Conservation (phyloP, 2,797 vertebrate genomes). For the Typhlichthys eigenmanni region DNA sequence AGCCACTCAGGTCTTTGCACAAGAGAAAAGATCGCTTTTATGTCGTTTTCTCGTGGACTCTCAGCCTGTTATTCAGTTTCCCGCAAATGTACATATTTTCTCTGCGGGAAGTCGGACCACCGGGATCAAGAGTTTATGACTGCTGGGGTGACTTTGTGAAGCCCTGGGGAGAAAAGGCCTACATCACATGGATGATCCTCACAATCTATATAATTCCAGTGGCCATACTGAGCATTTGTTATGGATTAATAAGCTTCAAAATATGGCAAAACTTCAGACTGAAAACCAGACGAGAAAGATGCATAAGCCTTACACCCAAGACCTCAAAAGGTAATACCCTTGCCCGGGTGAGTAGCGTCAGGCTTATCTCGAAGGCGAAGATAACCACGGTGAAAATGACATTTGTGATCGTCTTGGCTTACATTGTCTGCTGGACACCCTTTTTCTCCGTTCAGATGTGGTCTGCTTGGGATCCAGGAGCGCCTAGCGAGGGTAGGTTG, state of each 20-base stretch:
- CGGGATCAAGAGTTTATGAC: conserved; percentile 82
- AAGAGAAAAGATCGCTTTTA: conserved; percentile 85
- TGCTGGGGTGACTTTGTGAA: conserved; percentile 90
- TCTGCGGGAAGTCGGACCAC: conserved; percentile 74
- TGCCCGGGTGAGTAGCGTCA: conserved; percentile 91
- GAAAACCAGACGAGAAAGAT: conserved; percentile 81
- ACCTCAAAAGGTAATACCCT: conserved; percentile 64
- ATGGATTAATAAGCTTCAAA: conserved; percentile 91
- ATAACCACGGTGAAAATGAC: conserved; percentile 98
- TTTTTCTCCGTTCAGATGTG: conserved; percentile 99
- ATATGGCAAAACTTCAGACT: conserved; percentile 94
- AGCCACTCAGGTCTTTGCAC: conserved; percentile 87
- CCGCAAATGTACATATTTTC: conserved; percentile 93
- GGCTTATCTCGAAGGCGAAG: conserved; percentile 95
- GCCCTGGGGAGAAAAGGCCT: conserved; percentile 91
- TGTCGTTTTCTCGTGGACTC: conserved; percentile 85
- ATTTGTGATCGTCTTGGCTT: conserved; percentile 94
- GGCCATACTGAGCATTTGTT: conserved; percentile 86
- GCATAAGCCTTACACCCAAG: conserved; percentile 63
- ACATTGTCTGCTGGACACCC: conserved; percentile 96
- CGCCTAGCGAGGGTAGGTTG: conserved; percentile 90
- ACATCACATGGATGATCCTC: conserved; percentile 93
- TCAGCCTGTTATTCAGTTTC: conserved; percentile 86
- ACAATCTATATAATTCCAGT: conserved; percentile 90
- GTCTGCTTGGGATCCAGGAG: conserved; percentile 92